phyloP scores from a whole-genome alignment of 2,113 vertebrate genomes.

The Natator depressus region DNA sequence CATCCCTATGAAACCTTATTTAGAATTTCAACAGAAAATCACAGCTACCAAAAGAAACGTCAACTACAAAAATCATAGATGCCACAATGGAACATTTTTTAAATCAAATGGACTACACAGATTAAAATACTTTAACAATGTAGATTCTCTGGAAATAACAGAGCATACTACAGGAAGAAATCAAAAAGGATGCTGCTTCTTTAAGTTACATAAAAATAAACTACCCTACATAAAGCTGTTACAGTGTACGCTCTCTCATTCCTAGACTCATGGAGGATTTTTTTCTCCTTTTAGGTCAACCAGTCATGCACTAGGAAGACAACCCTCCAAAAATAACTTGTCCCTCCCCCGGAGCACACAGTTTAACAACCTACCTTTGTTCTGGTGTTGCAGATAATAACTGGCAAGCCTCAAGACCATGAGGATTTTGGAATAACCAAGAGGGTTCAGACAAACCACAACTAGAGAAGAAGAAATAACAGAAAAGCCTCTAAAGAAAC shows the following conservation, averaged over 20 bases:
- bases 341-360: constrained; percentile 82
- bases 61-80: constrained; percentile 14
- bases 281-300: constrained; percentile 75
- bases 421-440: constrained; percentile 88
- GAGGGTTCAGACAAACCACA: constrained; percentile 74
- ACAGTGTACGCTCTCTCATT: constrained; percentile 58
- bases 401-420: constrained; percentile 88
- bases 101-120: constrained; percentile 36
- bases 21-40: constrained; percentile 50
- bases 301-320: constrained; percentile 80
- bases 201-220: constrained; percentile 77
- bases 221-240: constrained; percentile 64
- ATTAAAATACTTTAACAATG: constrained; percentile 43
- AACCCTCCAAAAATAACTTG: constrained; percentile 81
- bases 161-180: neutral
- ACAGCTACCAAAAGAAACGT: constrained; percentile 44
- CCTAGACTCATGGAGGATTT: constrained; percentile 54
- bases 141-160: constrained; percentile 39
- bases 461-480: constrained; percentile 73
- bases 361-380: constrained; percentile 90
- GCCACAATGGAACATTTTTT: neutral
- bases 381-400: constrained; percentile 87
- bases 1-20: constrained; percentile 55
- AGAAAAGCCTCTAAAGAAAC: constrained; percentile 58
- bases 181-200: constrained; percentile 41